A percentile compares a stretch with the other conserved stretches of the same genome.
phyloP scores from a whole-genome alignment of 2,113 vertebrate genomes.

The Saguinus imperator region DNA sequence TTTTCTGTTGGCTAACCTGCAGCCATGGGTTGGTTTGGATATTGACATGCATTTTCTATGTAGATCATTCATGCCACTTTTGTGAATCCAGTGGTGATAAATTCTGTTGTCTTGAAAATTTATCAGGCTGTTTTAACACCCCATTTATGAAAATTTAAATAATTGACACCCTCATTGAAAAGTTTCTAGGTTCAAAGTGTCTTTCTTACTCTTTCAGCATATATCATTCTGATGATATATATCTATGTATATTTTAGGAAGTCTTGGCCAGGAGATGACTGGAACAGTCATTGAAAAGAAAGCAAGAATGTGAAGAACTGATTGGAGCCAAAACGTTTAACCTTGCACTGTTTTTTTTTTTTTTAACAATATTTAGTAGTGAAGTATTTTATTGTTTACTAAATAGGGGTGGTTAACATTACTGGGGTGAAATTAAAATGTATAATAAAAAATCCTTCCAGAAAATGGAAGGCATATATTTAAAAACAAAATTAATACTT shows the following conservation, averaged over 20 bases:
- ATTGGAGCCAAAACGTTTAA: conserved; percentile 32
- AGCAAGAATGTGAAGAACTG: neutral
- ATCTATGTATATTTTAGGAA: neutral
- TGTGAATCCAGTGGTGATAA: conserved; percentile 57
- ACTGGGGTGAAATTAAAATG: conserved; percentile 1
- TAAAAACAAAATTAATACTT: neutral
- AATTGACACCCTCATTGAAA: conserved; percentile 43
- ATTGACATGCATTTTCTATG: conserved; percentile 51
- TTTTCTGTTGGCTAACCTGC: conserved; percentile 49
- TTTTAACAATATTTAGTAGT: neutral
- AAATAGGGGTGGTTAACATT: neutral
- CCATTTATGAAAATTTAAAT: conserved; percentile 61
- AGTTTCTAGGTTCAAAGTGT: conserved; percentile 42
- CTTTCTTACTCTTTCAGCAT: conserved; percentile 47
- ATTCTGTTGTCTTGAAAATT: conserved; percentile 67
- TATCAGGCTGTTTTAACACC: conserved; percentile 57
- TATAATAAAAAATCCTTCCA: neutral
- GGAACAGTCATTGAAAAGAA: conserved; percentile 38
- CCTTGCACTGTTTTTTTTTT: neutral
- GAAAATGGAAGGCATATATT: neutral
- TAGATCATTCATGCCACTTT: conserved; percentile 13
- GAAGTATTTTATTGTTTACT: neutral
- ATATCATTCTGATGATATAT: neutral
- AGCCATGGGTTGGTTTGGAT: conserved; percentile 58
- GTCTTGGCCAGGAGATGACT: conserved; percentile 25